A percentile compares a stretch with the other conserved stretches of the same genome.
phyloP scores from a whole-genome alignment of 2,888 invertebrate species.

The Lepidonotus clava region DNA sequence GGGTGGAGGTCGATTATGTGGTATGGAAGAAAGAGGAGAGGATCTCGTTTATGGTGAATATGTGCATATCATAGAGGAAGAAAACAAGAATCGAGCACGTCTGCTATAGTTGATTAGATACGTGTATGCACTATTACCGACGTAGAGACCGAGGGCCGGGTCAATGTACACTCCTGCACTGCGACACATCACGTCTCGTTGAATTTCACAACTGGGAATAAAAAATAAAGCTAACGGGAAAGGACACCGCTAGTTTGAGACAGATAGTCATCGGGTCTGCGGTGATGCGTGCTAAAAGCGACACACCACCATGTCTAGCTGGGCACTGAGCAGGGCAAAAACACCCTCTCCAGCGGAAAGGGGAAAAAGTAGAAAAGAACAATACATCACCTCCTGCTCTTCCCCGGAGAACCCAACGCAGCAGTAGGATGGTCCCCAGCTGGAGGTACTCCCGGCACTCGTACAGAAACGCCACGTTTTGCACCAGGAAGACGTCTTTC shows the following conservation, averaged over 20 bases:
- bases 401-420: conserved; percentile 37
- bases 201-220: too few species aligned
- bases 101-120: too few species aligned
- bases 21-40: too few species aligned
- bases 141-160: too few species aligned
- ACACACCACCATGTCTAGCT: background rate
- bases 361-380: background rate
- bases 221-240: background rate
- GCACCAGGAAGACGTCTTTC: conserved; percentile 42
- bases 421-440: conserved; percentile 3
- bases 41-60: too few species aligned
- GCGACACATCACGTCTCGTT: too few species aligned
- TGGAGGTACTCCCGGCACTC: conserved; percentile 49
- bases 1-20: too few species aligned
- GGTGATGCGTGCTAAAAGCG: background rate
- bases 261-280: background rate
- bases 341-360: background rate
- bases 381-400: conserved; percentile 20
- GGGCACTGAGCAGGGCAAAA: background rate
- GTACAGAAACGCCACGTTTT: conserved; percentile 39
- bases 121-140: too few species aligned
- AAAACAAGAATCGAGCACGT: too few species aligned
- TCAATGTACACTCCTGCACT: too few species aligned
- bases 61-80: too few species aligned
- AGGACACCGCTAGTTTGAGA: background rate